These are phyloP conservation scores for Harpalus rubripes DNA, from an alignment of 2,888 invertebrate species.

Conservation along the genomic window DNA sequence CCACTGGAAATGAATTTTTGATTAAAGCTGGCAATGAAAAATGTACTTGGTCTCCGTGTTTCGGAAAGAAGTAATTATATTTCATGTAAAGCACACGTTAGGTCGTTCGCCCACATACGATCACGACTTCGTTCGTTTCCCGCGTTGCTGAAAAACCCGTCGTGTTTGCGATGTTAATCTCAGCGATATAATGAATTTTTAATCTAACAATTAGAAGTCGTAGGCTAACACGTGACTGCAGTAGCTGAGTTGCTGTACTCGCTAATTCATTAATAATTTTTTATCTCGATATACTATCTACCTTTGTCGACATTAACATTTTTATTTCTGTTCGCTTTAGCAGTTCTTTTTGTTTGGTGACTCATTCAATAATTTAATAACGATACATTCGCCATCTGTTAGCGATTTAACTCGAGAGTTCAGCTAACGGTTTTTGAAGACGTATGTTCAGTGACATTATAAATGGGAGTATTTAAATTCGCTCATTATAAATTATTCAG, in stretches of 20 bases:
- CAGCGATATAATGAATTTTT: slow-evolving; percentile 62
- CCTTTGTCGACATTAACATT: slow-evolving; percentile 60
- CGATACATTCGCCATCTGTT: slow-evolving; percentile 24
- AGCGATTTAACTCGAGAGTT: background rate
- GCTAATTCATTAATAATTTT: slow-evolving; percentile 63
- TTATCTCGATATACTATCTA: slow-evolving; percentile 47
- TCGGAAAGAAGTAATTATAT: slow-evolving; percentile 28
- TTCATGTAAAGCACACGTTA: slow-evolving; percentile 12
- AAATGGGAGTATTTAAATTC: slow-evolving; percentile 35
- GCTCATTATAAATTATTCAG: slow-evolving; percentile 11
- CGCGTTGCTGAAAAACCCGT: slow-evolving; percentile 13
- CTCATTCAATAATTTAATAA: slow-evolving; percentile 31
- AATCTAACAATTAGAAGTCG: slow-evolving; percentile 62
- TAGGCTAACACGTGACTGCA: slow-evolving; percentile 34
- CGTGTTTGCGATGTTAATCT: slow-evolving; percentile 53
- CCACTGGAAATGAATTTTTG: background rate
- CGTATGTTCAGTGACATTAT: slow-evolving; percentile 20
- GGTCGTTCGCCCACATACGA: slow-evolving; percentile 4
- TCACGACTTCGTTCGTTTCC: slow-evolving; percentile 19
- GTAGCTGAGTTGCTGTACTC: slow-evolving; percentile 12
- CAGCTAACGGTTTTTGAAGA: slow-evolving; percentile 35
- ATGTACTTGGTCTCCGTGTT: background rate
- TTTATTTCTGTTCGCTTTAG: slow-evolving; percentile 41
- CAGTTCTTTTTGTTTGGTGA: slow-evolving; percentile 26
- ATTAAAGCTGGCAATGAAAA: background rate